These are phyloP conservation scores for Stenotaenia linearis DNA, from an alignment of 2,888 invertebrate species.

Conservation along the genomic window DNA sequence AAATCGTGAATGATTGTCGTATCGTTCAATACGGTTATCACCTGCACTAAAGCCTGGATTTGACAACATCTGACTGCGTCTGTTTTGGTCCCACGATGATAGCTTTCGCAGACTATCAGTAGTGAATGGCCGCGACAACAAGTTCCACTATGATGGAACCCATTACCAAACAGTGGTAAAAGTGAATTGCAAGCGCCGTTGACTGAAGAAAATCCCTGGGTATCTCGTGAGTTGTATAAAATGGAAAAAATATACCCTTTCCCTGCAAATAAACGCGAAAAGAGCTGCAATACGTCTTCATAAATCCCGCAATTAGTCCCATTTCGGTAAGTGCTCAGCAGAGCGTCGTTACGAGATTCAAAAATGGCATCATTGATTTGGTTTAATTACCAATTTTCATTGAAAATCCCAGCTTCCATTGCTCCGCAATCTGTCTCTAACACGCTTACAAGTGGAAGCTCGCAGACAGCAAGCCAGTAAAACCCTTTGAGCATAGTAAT, in stretches of 20 bases:
- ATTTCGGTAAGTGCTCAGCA: neutral
- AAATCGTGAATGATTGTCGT: too few species aligned
- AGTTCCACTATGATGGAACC: neutral
- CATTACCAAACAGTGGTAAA: neutral
- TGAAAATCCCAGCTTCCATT: neutral
- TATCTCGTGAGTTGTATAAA: too few species aligned
- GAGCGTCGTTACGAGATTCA: too few species aligned
- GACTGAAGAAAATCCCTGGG: neutral
- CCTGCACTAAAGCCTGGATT: neutral
- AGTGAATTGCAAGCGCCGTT: neutral
- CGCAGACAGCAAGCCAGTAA: neutral
- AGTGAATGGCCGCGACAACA: neutral
- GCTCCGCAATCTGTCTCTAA: neutral
- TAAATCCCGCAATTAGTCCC: neutral
- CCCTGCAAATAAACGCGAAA: too few species aligned
- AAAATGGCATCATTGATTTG: neutral
- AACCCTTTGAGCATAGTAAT: constrained; percentile 12
- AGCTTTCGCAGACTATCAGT: neutral
- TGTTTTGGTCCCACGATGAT: neutral
- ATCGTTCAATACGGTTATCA: neutral
- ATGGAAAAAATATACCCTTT: neutral
- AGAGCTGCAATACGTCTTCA: too few species aligned
- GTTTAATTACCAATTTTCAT: neutral
- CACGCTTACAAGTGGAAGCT: neutral
- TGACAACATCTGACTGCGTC: neutral